A percentile compares a stretch with the other conserved stretches of the same genome.
Evolutionary conservation across 2,888 invertebrate genomes (phyloP).

Genomic region (Drosophila longiperda): DNA sequence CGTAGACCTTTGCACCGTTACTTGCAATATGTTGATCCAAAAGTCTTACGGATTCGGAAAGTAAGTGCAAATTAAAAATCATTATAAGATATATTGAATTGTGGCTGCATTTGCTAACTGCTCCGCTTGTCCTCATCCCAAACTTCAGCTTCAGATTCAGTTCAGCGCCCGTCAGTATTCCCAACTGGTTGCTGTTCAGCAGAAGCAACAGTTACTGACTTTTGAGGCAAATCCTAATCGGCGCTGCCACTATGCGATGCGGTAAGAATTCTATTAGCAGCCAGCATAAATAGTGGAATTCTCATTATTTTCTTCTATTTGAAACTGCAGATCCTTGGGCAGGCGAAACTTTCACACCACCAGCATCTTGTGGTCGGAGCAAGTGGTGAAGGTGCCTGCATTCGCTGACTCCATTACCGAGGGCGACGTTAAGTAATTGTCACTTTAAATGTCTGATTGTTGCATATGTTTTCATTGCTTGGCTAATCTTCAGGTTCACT

Average conservation of each 20-base stretch:
- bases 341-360: constrained; percentile 83
- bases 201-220: constrained; percentile 39
- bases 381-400: constrained; percentile 89
- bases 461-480: neutral
- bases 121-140: neutral
- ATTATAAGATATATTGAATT: too few species aligned
- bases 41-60: constrained; percentile 69
- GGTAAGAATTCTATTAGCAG: constrained; percentile 41
- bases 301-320: neutral
- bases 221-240: constrained; percentile 1
- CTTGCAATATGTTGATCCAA: constrained; percentile 74
- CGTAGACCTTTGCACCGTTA: constrained; percentile 85
- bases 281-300: neutral
- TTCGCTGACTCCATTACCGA: constrained; percentile 98
- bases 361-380: constrained; percentile 79
- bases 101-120: too few species aligned
- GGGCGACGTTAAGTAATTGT: constrained; percentile 93
- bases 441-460: too few species aligned
- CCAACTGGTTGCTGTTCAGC: constrained; percentile 47
- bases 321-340: constrained; percentile 10
- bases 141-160: constrained; percentile 56
- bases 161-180: constrained; percentile 65
- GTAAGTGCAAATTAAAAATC: constrained; percentile 66
- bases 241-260: constrained; percentile 28
- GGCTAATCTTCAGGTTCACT: constrained; percentile 86